Conservation (phyloP, 1,140 invertebrate genomes). For the Liolophura sinensis region DNA sequence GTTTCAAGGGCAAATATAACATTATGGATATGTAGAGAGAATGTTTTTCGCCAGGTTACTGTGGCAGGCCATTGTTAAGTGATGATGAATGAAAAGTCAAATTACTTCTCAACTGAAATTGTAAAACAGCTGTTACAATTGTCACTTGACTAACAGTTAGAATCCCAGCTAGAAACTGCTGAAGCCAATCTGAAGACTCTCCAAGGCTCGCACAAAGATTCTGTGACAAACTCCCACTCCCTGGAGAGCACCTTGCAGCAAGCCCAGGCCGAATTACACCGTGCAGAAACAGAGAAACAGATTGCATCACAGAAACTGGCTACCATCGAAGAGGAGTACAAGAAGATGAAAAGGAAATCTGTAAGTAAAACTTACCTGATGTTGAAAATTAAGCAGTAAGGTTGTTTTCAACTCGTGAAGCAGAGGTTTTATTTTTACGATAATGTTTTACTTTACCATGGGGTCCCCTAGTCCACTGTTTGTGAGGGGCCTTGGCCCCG, state of each 20-base stretch:
- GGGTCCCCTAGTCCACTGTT: no score
- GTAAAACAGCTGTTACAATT: background rate
- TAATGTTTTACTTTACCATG: no score
- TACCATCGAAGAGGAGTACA: background rate
- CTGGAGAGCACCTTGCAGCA: constrained; percentile 32
- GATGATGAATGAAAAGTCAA: background rate
- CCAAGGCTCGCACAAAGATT: constrained; percentile 27
- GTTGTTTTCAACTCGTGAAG: background rate
- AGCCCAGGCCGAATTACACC: constrained; percentile 15
- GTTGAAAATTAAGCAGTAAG: background rate
- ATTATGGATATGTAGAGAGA: no score
- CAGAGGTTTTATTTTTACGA: background rate
- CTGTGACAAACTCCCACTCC: constrained; percentile 22
- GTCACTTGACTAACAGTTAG: constrained; percentile 24
- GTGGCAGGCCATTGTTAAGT: no score
- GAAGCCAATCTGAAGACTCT: constrained; percentile 31
- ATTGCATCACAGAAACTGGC: background rate
- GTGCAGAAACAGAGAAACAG: background rate
- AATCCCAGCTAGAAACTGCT: constrained; percentile 30
- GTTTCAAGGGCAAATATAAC: no score
- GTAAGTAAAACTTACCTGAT: background rate
- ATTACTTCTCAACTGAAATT: background rate
- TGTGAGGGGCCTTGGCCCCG: no score
- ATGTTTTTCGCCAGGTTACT: no score
- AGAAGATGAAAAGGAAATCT: background rate